Percentiles rank a stretch among this genome's conserved stretches.
These are phyloP conservation scores for Linurgus olivaceus DNA, from an alignment of 2,797 vertebrate genomes.

Conservation along the genomic window DNA sequence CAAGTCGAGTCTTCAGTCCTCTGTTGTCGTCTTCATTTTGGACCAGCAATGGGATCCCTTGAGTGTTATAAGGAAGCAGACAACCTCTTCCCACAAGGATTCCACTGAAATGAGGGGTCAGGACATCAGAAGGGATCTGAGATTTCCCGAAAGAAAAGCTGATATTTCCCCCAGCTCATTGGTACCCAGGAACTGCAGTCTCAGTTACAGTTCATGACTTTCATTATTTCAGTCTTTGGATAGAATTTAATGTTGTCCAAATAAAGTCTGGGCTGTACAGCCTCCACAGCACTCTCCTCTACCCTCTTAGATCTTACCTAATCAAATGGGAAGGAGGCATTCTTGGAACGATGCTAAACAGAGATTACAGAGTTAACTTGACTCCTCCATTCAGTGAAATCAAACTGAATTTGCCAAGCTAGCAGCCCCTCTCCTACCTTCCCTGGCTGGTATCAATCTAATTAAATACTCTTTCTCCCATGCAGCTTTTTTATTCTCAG, in stretches of 20 bases:
- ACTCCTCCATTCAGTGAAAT: neutral
- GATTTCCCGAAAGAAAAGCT: neutral
- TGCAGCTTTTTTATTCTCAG: neutral
- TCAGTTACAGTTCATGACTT: neutral
- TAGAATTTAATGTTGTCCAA: neutral
- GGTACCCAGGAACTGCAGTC: neutral
- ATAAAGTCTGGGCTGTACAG: neutral
- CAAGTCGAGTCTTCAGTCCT: neutral
- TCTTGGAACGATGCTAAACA: neutral
- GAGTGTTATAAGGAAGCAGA: neutral
- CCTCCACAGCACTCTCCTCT: neutral
- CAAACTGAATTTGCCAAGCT: conserved; percentile 45
- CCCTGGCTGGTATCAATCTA: conserved; percentile 8
- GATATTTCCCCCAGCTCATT: neutral
- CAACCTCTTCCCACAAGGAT: neutral
- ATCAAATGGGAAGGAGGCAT: neutral
- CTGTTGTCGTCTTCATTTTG: neutral
- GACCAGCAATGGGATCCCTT: neutral
- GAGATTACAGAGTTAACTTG: neutral
- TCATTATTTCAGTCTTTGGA: neutral
- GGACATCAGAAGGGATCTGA: neutral
- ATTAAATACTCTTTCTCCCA: conserved; percentile 13
- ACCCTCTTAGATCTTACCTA: neutral
- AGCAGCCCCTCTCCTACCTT: neutral
- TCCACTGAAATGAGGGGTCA: neutral